Conservation (phyloP, 2,888 invertebrate species). For the Hylaea fasciaria region DNA sequence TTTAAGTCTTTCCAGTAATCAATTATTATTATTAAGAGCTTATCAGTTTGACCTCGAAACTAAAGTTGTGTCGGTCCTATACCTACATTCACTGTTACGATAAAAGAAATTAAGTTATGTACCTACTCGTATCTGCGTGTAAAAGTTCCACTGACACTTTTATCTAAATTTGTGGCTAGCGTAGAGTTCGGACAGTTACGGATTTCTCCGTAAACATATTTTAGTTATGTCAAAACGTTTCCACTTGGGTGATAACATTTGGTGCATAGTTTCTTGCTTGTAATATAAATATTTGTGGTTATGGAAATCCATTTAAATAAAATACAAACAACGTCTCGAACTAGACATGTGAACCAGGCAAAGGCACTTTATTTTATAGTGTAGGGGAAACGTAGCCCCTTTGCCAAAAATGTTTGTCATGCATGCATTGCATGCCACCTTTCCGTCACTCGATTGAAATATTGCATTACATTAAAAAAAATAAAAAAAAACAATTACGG, state of each 20-base stretch:
- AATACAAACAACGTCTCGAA: no score
- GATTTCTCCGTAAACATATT: not conserved
- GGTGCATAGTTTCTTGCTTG: no score
- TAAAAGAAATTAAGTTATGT: constrained; percentile 20
- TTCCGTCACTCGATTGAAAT: constrained; percentile 14
- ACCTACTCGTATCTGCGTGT: constrained; percentile 13
- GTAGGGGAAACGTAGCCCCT: constrained; percentile 15
- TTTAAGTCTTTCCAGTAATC: constrained; percentile 5
- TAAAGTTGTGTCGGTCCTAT: constrained; percentile 33
- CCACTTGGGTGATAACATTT: no score
- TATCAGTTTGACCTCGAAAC: constrained; percentile 38
- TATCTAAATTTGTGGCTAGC: not conserved
- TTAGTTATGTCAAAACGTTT: no score
- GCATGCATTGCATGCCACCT: constrained; percentile 2
- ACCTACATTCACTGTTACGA: constrained; percentile 12
- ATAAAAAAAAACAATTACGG: no score
- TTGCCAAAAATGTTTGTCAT: constrained; percentile 2
- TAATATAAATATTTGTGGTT: no score
- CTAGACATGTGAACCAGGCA: no score
- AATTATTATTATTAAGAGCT: constrained; percentile 21
- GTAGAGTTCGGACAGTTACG: not conserved
- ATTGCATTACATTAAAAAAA: no score
- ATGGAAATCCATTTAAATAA: no score
- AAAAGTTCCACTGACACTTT: constrained; percentile 22
- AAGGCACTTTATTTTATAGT: not conserved